phyloP scores from a whole-genome alignment of 2,888 invertebrate species.

The Danaus chrysippus region DNA sequence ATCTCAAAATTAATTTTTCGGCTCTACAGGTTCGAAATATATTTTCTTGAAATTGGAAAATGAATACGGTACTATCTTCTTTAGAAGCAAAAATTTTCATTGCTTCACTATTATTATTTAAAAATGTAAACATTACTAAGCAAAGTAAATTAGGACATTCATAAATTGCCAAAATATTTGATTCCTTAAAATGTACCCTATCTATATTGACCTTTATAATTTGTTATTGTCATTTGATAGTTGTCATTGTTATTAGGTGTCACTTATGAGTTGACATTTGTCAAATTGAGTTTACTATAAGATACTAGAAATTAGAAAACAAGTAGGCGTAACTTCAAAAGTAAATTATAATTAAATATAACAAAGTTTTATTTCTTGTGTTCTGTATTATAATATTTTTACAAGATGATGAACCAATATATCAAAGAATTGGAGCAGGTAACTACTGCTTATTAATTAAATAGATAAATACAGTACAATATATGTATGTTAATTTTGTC shows the following conservation, averaged over 20 bases:
- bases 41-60: too few relatives aligned
- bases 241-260: not conserved
- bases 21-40: too few relatives aligned
- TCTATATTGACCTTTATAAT: not conserved
- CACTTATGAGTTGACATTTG: constrained; percentile 5
- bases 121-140: too few relatives aligned
- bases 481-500: constrained; percentile 15
- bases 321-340: constrained; percentile 1
- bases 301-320: constrained; percentile 1
- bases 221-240: not conserved
- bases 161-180: too few relatives aligned
- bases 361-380: not conserved
- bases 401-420: constrained; percentile 92
- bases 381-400: not conserved
- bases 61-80: too few relatives aligned
- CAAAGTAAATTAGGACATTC: too few relatives aligned
- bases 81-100: too few relatives aligned
- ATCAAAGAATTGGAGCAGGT: constrained; percentile 93
- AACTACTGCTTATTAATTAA: constrained; percentile 33
- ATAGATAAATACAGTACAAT: constrained; percentile 7
- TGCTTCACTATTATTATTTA: too few relatives aligned
- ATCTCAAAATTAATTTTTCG: too few relatives aligned
- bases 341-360: not conserved
- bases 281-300: not conserved
- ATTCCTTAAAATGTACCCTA: too few relatives aligned